Percentiles rank a stretch among this genome's conserved stretches.
Evolutionary conservation across 1,140 invertebrate genomes (phyloP).

Genomic region (Hesperophylax magnus): DNA sequence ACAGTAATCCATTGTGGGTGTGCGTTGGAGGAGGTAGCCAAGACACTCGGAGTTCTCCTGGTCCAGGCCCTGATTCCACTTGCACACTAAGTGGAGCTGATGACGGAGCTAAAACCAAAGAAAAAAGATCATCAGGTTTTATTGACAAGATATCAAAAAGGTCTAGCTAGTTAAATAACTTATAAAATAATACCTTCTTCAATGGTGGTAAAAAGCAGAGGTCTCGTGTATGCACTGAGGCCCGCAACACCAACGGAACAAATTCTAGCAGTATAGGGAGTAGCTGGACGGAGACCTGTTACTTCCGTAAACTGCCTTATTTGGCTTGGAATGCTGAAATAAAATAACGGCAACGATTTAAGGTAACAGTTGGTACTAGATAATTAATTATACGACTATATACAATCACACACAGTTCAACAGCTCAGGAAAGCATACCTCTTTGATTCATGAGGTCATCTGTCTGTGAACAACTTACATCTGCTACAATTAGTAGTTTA

Average conservation of each 20-base stretch:
- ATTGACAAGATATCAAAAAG: no score
- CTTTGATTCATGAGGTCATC: no score
- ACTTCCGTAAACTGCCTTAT: constrained; percentile 64
- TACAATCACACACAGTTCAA: no score
- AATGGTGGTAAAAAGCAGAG: constrained; percentile 66
- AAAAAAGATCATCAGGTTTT: no score
- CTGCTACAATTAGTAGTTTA: no score
- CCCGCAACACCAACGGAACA: constrained; percentile 66
- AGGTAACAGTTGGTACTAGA: no score
- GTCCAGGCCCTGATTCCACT: constrained; percentile 64
- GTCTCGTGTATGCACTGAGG: constrained; percentile 63
- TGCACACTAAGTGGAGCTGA: constrained; percentile 63
- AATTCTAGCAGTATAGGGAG: constrained; percentile 63
- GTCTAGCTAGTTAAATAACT: no score
- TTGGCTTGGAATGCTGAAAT: constrained; percentile 21
- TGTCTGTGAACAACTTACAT: no score
- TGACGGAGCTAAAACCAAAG: constrained; percentile 61
- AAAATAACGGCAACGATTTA: no score
- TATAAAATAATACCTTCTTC: constrained; percentile 63
- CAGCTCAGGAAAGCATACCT: no score
- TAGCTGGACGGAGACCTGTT: constrained; percentile 63
- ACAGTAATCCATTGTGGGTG: constrained; percentile 80
- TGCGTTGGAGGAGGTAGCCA: constrained; percentile 76
- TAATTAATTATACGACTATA: no score
- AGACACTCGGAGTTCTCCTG: constrained; percentile 64